Base-by-base conservation (phyloP, 2,888 invertebrate species). In the Anticlea derivata region DNA sequence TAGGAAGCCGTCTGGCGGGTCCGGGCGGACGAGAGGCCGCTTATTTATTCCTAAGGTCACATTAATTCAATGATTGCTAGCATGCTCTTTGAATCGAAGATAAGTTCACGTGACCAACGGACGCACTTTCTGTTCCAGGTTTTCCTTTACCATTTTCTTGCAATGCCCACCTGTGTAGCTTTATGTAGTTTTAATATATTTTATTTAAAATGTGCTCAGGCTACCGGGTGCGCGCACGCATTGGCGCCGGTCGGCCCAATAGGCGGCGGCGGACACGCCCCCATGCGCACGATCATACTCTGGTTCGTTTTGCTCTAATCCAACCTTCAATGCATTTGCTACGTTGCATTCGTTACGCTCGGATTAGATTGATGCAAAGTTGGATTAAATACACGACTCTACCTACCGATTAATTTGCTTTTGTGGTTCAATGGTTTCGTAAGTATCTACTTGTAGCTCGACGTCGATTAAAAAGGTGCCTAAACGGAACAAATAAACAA, bases 161-260 rank as follows among this genome's bases (percentile, higher is more conserved):
- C 6, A 23, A 35, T 11, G 10, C 7, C 12, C n/a, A 23, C 8
- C 26, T 26, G n/a, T 11, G 13, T 22, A 11, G 5, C 6, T 26
- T 20, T 48, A 22, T 13, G 22, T 34, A 12, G 17, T 35, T 40
- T 48, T 29, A 17, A 24, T 34, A 43, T 23, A 39, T 43, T 53
- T 40, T 38, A 63, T 64, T 68, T 59, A 66, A 63, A 67, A 60
- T 64, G 58, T 51, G 63, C 57, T 27, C 43, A 52, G 44, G 82
- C 89, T 89, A 83, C 89, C 67, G 88, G 83, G 71, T 76, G 85
- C 85, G 88, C 80, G 65, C 76, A 85, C 87, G 88, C 86, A 89
- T 90, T 89, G 90, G 90, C 73, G 83, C 75, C 71, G 73, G 65
- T 52, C 66, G 77, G 75, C 75, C 89, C 90, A 89, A 88, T 89